Base-by-base conservation (phyloP, 2,797 vertebrate species). In the Mormyrops attenuatus region DNA sequence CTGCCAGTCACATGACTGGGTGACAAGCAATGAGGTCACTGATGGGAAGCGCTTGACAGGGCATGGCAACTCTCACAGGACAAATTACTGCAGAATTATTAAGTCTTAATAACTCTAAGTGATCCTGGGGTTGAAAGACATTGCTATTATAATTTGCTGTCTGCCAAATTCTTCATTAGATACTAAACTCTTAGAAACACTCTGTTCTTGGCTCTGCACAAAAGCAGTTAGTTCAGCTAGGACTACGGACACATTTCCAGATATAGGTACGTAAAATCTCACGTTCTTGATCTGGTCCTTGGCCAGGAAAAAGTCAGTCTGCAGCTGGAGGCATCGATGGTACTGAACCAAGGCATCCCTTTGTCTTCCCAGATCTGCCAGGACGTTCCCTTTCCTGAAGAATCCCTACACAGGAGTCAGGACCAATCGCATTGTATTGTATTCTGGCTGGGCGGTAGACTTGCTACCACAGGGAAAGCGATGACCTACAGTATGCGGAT, bases 301-400 rank as follows among this genome's bases (percentile, higher is more conserved):
- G 88, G 96, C 96, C 0, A 94, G 95, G 88, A 92, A 90, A 92
- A 97, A 98, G 89, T 95, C 93, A 11, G 95, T 92, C 90, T 95
- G 96, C 82, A 97, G 95, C 34, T 92, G 95, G 88, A 98, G 96
- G 94, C 97, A 98, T 89, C 88, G 96, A 13, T 97, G 94, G 93
- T 96, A 98, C 0, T 96, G 95, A 91, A 96, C 26, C 85, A 97
- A 94, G 49, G 97, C 97, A 90, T 97, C 96, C 0, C 93, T 95
- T 93, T 94, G 96, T 89, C 93, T 95, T 88, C 96, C 97, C 96
- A 97, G 96, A 92, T 96, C 95, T 93, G 96, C 92, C 85, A 98
- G 95, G 6, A 96, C 94, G 90, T 96, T 97, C 93, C 97, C 97
- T 94, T 97, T 98, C 91, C 94, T 96, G 94, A 97, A 97, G 92